These are phyloP conservation scores for Cyanoderma ruficeps DNA, from an alignment of 2,113 vertebrate species.

Conservation along the genomic window DNA sequence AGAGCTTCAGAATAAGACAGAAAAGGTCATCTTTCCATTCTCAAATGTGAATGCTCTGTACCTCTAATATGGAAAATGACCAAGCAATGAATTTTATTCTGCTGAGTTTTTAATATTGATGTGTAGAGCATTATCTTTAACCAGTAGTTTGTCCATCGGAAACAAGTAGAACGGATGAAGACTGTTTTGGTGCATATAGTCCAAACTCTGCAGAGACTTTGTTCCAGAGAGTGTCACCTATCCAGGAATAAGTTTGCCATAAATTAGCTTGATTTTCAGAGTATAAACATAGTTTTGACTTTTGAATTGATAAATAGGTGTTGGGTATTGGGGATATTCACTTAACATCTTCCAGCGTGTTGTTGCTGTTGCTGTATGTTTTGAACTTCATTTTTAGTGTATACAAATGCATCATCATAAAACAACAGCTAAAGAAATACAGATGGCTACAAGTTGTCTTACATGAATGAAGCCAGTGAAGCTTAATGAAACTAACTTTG, in stretches of 20 bases:
- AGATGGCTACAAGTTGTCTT: constrained; percentile 54
- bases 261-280: not conserved
- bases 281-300: not conserved
- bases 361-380: not conserved
- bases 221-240: not conserved
- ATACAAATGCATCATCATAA: constrained; percentile 9
- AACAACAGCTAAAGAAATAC: constrained; percentile 26
- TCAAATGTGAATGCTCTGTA: constrained; percentile 37
- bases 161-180: not conserved
- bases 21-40: constrained; percentile 17
- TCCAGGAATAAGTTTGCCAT: not conserved
- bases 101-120: not conserved
- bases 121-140: not conserved
- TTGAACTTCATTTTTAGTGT: constrained; percentile 33
- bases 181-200: not conserved
- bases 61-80: constrained; percentile 18
- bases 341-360: not conserved
- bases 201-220: not conserved
- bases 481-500: constrained; percentile 58
- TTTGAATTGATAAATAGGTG: not conserved
- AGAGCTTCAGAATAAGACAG: constrained; percentile 26
- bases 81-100: not conserved
- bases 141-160: not conserved
- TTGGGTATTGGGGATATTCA: not conserved
- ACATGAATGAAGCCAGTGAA: constrained; percentile 52